Percentiles rank a stretch among this genome's conserved stretches.
Evolutionary conservation across 2,888 invertebrate genomes (phyloP).

Genomic region (Tenthredo notha): DNA sequence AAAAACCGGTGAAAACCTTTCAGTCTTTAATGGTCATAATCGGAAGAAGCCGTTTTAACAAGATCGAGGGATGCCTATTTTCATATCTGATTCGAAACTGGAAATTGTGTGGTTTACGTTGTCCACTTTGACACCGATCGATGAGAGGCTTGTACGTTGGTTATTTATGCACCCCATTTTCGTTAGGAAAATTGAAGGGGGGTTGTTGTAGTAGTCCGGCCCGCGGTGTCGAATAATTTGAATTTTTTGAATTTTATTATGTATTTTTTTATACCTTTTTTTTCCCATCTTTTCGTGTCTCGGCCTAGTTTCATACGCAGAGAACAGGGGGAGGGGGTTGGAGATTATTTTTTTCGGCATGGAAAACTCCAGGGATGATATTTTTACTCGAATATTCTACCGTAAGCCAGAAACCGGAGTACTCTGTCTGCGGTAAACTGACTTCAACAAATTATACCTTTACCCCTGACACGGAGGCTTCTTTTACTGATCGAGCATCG

Average conservation of each 20-base stretch:
- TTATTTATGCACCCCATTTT: constrained; percentile 42
- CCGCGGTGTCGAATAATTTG: constrained; percentile 25
- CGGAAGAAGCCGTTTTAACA: background rate
- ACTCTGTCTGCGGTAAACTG: background rate
- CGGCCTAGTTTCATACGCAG: too few relatives aligned
- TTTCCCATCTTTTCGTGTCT: background rate
- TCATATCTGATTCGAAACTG: background rate
- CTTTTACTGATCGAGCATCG: constrained; percentile 18
- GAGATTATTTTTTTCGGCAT: background rate
- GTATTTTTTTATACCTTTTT: background rate
- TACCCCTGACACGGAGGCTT: background rate
- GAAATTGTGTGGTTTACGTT: background rate
- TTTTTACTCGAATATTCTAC: background rate
- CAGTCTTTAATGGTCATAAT: background rate
- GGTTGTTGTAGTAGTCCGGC: background rate
- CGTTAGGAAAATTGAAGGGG: constrained; percentile 18
- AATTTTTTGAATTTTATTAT: constrained; percentile 7
- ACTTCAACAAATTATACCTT: constrained; percentile 35
- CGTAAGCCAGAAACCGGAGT: background rate
- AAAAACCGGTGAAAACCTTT: background rate
- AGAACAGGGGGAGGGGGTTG: background rate
- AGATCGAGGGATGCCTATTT: background rate
- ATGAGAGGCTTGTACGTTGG: constrained; percentile 17
- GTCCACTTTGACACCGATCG: constrained; percentile 35
- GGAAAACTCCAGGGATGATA: background rate